These are phyloP conservation scores for Xylocopa sonorina DNA, from an alignment of 1,140 invertebrate species.

Conservation along the genomic window DNA sequence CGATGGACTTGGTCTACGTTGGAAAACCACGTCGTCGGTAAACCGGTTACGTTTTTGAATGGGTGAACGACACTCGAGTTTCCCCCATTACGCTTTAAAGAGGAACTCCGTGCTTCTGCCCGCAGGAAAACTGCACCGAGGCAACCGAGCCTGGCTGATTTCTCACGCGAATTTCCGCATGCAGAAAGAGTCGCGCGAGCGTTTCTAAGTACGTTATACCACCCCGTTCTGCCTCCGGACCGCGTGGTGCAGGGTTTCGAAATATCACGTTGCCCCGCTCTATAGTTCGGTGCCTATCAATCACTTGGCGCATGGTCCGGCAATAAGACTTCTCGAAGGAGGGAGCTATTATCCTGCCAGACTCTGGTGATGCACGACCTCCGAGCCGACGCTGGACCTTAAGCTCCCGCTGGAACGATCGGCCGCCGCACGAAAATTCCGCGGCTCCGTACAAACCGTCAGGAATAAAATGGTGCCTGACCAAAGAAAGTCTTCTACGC, in stretches of 20 bases:
- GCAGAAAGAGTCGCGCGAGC: slow-evolving; percentile 26
- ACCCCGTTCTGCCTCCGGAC: slow-evolving; percentile 5
- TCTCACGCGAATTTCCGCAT: slow-evolving; percentile 63
- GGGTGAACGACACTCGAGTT: neutral
- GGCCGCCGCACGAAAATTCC: slow-evolving; percentile 62
- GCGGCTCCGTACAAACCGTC: slow-evolving; percentile 43
- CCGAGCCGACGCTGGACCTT: slow-evolving; percentile 70
- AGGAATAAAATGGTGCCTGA: neutral
- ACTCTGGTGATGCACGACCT: slow-evolving; percentile 79
- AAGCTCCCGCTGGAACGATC: slow-evolving; percentile 53
- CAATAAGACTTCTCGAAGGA: slow-evolving; percentile 73
- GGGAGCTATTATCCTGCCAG: slow-evolving; percentile 80
- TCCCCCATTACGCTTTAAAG: neutral
- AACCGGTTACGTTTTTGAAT: neutral
- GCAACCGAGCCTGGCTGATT: slow-evolving; percentile 37
- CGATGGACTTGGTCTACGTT: neutral
- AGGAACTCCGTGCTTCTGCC: neutral
- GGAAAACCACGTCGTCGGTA: neutral
- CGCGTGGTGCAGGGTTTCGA: slow-evolving; percentile 59
- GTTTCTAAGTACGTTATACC: slow-evolving; percentile 28
- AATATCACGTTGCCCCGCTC: slow-evolving; percentile 62
- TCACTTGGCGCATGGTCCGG: slow-evolving; percentile 75
- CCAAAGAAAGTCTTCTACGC: neutral
- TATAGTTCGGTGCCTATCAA: slow-evolving; percentile 76
- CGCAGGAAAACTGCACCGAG: slow-evolving; percentile 17